Evolutionary conservation across 1,140 invertebrate genomes (phyloP).

Genomic region (Propsilocerus akamusi): DNA sequence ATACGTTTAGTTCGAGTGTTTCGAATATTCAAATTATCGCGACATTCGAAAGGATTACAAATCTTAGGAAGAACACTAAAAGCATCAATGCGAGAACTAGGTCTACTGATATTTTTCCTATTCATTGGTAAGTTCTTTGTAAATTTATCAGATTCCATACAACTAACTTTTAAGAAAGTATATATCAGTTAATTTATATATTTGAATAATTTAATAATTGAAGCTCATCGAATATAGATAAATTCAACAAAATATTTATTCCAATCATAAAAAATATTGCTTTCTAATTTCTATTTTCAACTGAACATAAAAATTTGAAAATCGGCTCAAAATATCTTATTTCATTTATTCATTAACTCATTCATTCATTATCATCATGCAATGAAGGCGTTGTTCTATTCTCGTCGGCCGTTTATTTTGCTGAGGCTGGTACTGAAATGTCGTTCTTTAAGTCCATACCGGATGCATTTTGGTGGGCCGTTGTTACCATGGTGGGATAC

Average conservation of each 20-base stretch:
- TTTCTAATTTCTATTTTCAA: not conserved
- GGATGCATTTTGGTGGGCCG: slow-evolving; percentile 92
- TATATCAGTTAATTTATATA: not conserved
- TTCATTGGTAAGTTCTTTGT: slow-evolving; percentile 96
- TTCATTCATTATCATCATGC: not conserved
- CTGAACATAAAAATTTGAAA: not conserved
- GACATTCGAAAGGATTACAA: slow-evolving; percentile 94
- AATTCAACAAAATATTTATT: no score
- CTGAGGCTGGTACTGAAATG: slow-evolving; percentile 87
- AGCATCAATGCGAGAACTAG: slow-evolving; percentile 98
- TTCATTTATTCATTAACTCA: not conserved
- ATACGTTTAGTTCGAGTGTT: slow-evolving; percentile 96
- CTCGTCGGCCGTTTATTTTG: slow-evolving; percentile 96
- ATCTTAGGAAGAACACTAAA: slow-evolving; percentile 96
- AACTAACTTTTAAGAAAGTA: not conserved
- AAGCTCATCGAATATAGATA: not conserved
- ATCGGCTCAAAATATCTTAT: no score
- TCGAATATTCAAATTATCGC: slow-evolving; percentile 95
- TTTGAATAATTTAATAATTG: not conserved
- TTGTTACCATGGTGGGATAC: slow-evolving; percentile 62
- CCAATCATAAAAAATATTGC: not conserved
- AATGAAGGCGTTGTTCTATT: slow-evolving; percentile 95
- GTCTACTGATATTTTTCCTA: slow-evolving; percentile 99
- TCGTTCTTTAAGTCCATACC: slow-evolving; percentile 97
- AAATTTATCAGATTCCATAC: not conserved